Base-by-base conservation (phyloP, 1,140 invertebrate species). In the Monomorium pharaonis region DNA sequence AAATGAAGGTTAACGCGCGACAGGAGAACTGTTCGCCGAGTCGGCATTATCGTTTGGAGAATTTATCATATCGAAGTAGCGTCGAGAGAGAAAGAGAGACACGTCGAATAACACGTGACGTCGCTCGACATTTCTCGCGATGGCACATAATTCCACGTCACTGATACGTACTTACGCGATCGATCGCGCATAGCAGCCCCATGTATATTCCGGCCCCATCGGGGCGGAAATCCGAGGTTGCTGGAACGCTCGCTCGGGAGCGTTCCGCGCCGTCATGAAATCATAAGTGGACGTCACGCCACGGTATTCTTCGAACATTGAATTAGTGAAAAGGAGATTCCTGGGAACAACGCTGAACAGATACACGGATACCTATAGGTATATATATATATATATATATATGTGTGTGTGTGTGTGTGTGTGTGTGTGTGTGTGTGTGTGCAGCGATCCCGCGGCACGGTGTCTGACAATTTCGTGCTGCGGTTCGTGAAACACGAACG, bases 321-420 rank as follows among this genome's bases (percentile, higher is more conserved):
- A 90, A 89, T 90, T 89, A 90, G 74, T 85, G 81, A 89, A 75
- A 85, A 89, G 86, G 74, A 86, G 86, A 89, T 89, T 86, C 84
- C 86, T 72, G 47, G 87, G 54, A 78, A 62, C 67, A 33, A 16
- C 84, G 21, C 14, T 16, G 14, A 67, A n/a, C n/a, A n/a, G 49
- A 56, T 54, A 51, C 30, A 76, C 16, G 33, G n/a, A n/a, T 58
- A 24, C 30, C 24, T 4, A 37, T 37, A 37, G 4, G 37, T 37
- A 37, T 5, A 37, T 37, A 7, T 37, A 7, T 7, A 37, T n/a
- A n/a, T n/a, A n/a, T 18, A 42, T 42, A 7, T 51, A 51, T 6
- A 18, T 51, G 37, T 42, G 7, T 9, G 16, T 12, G 2, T 54
- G 16, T 30, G 24, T 37, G 49, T n/a, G n/a, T n/a, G n/a, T 18